These are phyloP conservation scores for Yasuhikotakia modesta DNA, from an alignment of 2,797 vertebrate genomes.

Conservation along the genomic window DNA sequence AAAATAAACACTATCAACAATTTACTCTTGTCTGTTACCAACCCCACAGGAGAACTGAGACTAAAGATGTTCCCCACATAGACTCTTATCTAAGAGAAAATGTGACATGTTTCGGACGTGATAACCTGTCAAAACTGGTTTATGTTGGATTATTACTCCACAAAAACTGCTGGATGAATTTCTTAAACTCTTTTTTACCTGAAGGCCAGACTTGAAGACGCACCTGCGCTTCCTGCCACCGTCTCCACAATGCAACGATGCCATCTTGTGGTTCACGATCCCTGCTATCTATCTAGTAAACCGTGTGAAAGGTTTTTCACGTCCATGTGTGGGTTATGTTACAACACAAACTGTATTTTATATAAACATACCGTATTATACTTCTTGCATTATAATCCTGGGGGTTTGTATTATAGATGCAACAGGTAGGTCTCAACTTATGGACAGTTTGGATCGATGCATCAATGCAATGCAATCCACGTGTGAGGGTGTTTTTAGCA, in stretches of 20 bases:
- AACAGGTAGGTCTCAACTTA: background rate
- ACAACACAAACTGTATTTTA: background rate
- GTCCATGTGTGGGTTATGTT: background rate
- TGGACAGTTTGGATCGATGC: background rate
- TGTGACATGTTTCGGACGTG: too few relatives aligned
- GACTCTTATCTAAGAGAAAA: too few relatives aligned
- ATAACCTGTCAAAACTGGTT: too few relatives aligned
- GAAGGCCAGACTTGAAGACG: background rate
- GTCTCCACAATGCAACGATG: conserved; percentile 52
- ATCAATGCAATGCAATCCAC: background rate
- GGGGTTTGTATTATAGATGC: background rate
- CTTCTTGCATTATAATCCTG: background rate
- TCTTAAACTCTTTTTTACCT: too few relatives aligned
- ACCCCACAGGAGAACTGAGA: too few relatives aligned
- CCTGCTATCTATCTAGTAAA: background rate
- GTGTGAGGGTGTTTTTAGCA: background rate
- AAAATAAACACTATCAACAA: too few relatives aligned
- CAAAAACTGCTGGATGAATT: too few relatives aligned
- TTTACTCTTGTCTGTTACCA: too few relatives aligned
- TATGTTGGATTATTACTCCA: too few relatives aligned
- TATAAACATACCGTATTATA: background rate
- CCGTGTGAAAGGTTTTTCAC: background rate
- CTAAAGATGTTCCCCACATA: too few relatives aligned
- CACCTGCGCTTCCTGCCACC: background rate
- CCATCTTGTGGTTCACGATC: conserved; percentile 55